Conservation (phyloP, 2,888 invertebrate genomes). For the Peribatodes rhomboidaria region DNA sequence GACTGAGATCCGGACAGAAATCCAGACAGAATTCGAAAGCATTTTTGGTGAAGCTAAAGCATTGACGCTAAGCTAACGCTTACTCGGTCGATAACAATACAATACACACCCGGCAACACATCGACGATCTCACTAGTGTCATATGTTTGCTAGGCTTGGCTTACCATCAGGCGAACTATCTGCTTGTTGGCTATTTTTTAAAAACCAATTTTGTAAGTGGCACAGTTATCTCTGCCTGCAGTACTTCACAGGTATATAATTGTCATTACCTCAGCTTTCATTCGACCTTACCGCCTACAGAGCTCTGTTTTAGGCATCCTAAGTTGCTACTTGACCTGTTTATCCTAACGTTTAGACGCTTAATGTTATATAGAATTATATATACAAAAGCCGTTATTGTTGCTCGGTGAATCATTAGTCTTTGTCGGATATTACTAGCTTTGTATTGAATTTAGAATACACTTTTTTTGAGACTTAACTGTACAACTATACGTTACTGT, state of each 20-base stretch:
- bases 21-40: too few relatives aligned
- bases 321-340: constrained; percentile 27
- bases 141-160: too few relatives aligned
- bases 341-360: constrained; percentile 11
- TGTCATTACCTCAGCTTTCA: constrained; percentile 24
- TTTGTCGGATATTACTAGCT: background rate
- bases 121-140: too few relatives aligned
- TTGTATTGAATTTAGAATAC: background rate
- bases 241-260: constrained; percentile 8
- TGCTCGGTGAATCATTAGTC: background rate
- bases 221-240: background rate
- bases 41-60: too few relatives aligned
- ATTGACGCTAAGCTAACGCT: too few relatives aligned
- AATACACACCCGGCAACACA: too few relatives aligned
- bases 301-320: constrained; percentile 25
- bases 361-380: constrained; percentile 1
- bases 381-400: background rate
- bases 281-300: constrained; percentile 27
- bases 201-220: too few relatives aligned
- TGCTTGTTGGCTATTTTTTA: too few relatives aligned
- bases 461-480: background rate
- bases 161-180: too few relatives aligned
- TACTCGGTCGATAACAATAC: too few relatives aligned
- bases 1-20: too few relatives aligned
- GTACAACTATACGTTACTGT: background rate